These are phyloP conservation scores for Bombus superbus DNA, from an alignment of 1,140 invertebrate genomes.

Conservation along the genomic window DNA sequence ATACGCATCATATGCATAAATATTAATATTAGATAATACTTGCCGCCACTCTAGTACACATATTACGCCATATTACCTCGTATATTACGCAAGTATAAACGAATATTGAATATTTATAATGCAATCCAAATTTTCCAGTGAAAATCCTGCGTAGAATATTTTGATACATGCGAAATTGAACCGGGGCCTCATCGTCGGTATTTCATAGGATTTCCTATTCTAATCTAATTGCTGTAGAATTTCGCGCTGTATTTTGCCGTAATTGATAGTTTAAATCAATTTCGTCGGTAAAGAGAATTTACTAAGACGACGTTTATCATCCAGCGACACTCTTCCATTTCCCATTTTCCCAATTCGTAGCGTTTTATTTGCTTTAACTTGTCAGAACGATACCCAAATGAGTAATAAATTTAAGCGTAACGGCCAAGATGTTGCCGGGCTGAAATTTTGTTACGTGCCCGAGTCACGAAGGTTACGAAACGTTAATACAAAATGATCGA, in stretches of 20 bases:
- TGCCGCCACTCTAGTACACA: neutral
- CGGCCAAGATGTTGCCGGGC: constrained; percentile 15
- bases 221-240: neutral
- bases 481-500: constrained; percentile 2
- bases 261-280: neutral
- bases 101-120: neutral
- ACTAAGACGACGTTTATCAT: constrained; percentile 11
- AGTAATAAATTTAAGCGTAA: constrained; percentile 39
- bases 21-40: constrained; percentile 5
- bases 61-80: neutral
- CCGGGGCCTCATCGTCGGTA: neutral
- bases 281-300: neutral
- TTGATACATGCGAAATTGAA: neutral
- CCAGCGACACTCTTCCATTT: neutral
- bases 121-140: neutral
- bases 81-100: neutral
- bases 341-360: constrained; percentile 5
- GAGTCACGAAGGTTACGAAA: constrained; percentile 1
- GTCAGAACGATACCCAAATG: constrained; percentile 24
- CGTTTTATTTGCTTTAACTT: neutral
- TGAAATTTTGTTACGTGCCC: constrained; percentile 25
- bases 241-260: neutral
- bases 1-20: neutral
- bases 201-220: neutral
- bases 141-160: neutral